Evolutionary conservation across 2,888 invertebrate genomes (phyloP).

Genomic region (Phaonia tiefii): DNA sequence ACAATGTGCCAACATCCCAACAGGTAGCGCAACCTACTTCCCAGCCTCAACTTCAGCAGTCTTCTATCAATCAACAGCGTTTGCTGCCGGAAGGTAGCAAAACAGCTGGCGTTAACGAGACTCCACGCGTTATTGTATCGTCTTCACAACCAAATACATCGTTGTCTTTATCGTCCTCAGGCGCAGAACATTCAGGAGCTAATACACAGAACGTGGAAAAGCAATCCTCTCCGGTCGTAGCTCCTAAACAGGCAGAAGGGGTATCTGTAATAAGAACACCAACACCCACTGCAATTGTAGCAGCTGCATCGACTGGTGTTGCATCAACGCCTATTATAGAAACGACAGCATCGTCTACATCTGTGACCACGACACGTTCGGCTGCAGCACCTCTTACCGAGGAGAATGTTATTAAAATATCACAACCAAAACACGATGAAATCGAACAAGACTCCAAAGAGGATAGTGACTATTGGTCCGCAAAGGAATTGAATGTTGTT

Average conservation of each 20-base stretch:
- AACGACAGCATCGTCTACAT: conserved; percentile 68
- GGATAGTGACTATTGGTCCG: conserved; percentile 88
- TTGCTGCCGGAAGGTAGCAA: conserved; percentile 3
- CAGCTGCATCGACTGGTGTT: conserved; percentile 58
- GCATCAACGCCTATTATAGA: conserved; percentile 58
- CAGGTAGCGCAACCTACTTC: conserved; percentile 8
- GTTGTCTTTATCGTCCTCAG: not conserved
- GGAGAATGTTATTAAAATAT: conserved; percentile 77
- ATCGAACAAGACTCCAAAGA: conserved; percentile 84
- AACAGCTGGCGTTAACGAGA: not conserved
- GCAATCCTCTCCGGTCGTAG: not conserved
- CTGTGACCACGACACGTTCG: conserved; percentile 58
- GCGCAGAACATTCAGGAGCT: not conserved
- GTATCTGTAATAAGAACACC: conserved; percentile 69
- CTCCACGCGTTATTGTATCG: conserved; percentile 23
- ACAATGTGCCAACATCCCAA: conserved; percentile 68
- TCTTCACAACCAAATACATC: conserved; percentile 18
- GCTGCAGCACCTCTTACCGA: conserved; percentile 74
- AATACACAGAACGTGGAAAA: conserved; percentile 4
- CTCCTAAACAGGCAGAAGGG: conserved; percentile 52
- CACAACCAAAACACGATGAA: conserved; percentile 76
- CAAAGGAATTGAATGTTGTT: conserved; percentile 53
- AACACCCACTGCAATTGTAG: conserved; percentile 54
- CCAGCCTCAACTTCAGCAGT: not conserved
- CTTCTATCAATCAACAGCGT: conserved; percentile 60